Base-by-base conservation (phyloP, 2,888 invertebrate genomes). In the Harpalus rufipes region DNA sequence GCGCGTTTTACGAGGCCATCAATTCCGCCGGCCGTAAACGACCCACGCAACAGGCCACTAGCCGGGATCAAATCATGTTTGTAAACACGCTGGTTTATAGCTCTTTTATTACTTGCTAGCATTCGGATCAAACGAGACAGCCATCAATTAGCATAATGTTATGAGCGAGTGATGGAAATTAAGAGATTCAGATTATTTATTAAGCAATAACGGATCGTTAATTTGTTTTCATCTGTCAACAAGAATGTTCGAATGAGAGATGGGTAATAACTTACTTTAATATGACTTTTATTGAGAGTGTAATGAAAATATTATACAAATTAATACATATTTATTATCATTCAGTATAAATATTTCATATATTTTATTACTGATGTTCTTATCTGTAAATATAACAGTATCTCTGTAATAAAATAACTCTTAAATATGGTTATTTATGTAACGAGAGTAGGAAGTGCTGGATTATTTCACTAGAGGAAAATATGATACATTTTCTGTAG, bases 1-100 rank as follows among this genome's bases (percentile, higher is more conserved):
- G 39, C 51, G 68, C 25, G 21, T 56, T 78, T 78, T 78, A 78
- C 58, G 78, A 78, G 14, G 21, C n/a, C 25, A 78, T 51, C 56
- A 78, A 78, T 78, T 78, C 56, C 21, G 21, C 56, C 56, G 78
- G 25, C 32, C 78, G 78, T 78, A 78, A 78, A 78, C 76, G 74
- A 58, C 78, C 58, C 56, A 78, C 78, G 58, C 78, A 68, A 39
- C 68, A 63, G 63, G 63, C 63, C 59, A 18, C 59, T 10, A 63
- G 12, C 8, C 63, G 8, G 63, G 21, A 10, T 63, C 63, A 21
- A 51, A 63, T 68, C 68, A 39, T 68, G 68, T 68, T 68, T 68
- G 68, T 68, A 68, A 68, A 68, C 68, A 68, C 32, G 39, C n/a
- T n/a, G 39, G 10, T 32, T 68, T 68, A 68, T 68, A 32, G 32